Evolutionary conservation across 2,113 vertebrate species (phyloP), one percentile per base, ranked within the genome.

Genomic region (Salvelinus fontinalis): DNA sequence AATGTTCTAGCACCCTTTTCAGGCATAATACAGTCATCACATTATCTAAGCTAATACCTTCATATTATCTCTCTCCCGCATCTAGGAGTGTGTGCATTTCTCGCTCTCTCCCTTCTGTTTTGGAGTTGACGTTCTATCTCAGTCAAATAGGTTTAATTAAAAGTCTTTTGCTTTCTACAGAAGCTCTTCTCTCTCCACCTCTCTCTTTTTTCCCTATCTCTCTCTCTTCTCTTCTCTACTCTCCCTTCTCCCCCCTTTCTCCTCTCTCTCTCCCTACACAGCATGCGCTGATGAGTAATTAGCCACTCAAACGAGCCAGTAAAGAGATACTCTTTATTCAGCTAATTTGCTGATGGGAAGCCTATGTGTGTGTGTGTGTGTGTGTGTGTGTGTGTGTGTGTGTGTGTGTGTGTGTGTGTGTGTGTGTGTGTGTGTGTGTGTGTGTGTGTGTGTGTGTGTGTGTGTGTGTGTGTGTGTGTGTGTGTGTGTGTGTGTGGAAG

Each of bases 121-220:
- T 81, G 80, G 87, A 85, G 82, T 82, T 87, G 81, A 81, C 83
- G 89, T 86, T 73, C 81, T 44, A 24, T 67, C 73, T 85, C 79
- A 62, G 86, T 90, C 91, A 93, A 93, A 93, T 88, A 89, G 88
- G 80, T 89, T 91, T 92, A 94, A 93, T 94, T 93, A 93, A 90
- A 92, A 90, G 76, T 78, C 85, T 92, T 89, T 91, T 88, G 89
- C 89, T 87, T 89, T 89, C 83, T 88, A 91, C 91, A 89, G 87
- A 88, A 87, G 84, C 34, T 48, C 68, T 2, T 5, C 7, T 13
- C 49, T 12, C 14, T 51, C 49, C 49, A 3, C 48, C 48, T 14
- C 48, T 14, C 48, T 51, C 49, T 16, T 13, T 16, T 51, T 13
- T 51, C 49, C 4, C 9, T 49, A 12, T 49, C 9, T 48, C 44